A percentile compares a stretch with the other conserved stretches of the same genome.
These are phyloP conservation scores for Scophthalmus maximus DNA, from an alignment of 2,113 vertebrate species.

Conservation along the genomic window DNA sequence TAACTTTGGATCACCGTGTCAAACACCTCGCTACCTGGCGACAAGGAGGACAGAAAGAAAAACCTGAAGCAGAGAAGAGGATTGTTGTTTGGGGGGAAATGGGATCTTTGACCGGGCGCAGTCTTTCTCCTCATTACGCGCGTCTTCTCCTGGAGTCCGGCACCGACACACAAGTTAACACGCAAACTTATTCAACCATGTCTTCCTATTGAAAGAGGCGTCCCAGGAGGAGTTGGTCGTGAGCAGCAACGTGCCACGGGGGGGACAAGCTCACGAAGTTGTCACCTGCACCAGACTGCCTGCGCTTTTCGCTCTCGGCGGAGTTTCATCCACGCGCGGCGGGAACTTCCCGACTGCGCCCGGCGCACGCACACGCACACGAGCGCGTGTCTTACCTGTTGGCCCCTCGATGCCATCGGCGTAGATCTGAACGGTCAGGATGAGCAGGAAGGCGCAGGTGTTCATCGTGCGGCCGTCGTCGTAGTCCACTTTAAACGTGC, in stretches of 20 bases:
- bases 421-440: slow-evolving; percentile 84
- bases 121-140: background rate
- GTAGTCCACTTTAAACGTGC: slow-evolving; percentile 82
- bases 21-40: slow-evolving; percentile 39
- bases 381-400: slow-evolving; percentile 79
- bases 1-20: slow-evolving; percentile 30
- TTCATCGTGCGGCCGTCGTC: slow-evolving; percentile 80
- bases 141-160: background rate
- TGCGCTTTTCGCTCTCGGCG: slow-evolving; percentile 21
- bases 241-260: slow-evolving; percentile 28
- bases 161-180: background rate
- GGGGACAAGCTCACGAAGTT: slow-evolving; percentile 56
- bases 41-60: background rate
- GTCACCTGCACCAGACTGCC: slow-evolving; percentile 48
- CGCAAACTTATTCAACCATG: slow-evolving; percentile 7
- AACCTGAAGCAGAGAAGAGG: background rate
- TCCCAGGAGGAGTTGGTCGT: too few species aligned
- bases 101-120: slow-evolving; percentile 20
- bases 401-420: slow-evolving; percentile 85
- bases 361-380: slow-evolving; percentile 13
- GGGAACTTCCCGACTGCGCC: slow-evolving; percentile 71
- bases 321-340: slow-evolving; percentile 43
- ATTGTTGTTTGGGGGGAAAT: slow-evolving; percentile 55
- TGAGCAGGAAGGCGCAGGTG: slow-evolving; percentile 83
- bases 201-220: background rate